Base-by-base conservation (phyloP, 2,888 invertebrate genomes). In the Sphecodes monilicornis region DNA sequence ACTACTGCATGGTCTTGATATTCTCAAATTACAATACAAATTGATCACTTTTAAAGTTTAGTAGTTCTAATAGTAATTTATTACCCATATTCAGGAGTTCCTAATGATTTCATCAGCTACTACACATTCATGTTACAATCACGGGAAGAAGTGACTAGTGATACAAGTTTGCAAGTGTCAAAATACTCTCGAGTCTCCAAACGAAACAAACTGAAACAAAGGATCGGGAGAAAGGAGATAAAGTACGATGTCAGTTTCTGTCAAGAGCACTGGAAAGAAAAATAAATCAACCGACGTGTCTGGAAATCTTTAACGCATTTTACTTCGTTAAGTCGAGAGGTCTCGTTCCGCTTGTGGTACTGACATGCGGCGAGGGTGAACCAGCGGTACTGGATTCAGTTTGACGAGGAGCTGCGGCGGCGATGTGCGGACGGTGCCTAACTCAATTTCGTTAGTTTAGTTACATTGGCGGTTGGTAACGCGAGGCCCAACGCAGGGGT, bases 401-500 rank as follows among this genome's bases (percentile, higher is more conserved):
- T 93, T 93, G 93, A 93, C 92, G 93, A 93, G 92, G 90, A 93
- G 91, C 91, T 91, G 90, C 88, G 90, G 89, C 88, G 82, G 89
- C 89, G 89, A 88, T 89, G 88, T 80, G 78, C 86, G 84, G 80
- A 86, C 86, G 78, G 87, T 76, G 80, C 90, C 92, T 95, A 95
- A 95, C 94, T 94, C 94, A 89, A 94, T 94, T 94, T 92, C 91
- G 94, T 94, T 94, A 94, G 94, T 94, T 94, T 94, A 94, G 94
- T 94, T 94, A 94, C 93, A 93, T 93, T 89, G 92, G 92, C 91
- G 93, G 93, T 93, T 91, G 92, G 92, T 93, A 92, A 93, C 92
- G 92, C 92, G 92, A 92, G 87, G 92, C 92, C 91, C 91, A 32
- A 89, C 91, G 92, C 90, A 92, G 86, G 91, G 92, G 93, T 88